Evolutionary conservation across 2,797 vertebrate genomes (phyloP), one percentile per base, ranked within the genome.

Genomic region (Notamacropus eugenii): DNA sequence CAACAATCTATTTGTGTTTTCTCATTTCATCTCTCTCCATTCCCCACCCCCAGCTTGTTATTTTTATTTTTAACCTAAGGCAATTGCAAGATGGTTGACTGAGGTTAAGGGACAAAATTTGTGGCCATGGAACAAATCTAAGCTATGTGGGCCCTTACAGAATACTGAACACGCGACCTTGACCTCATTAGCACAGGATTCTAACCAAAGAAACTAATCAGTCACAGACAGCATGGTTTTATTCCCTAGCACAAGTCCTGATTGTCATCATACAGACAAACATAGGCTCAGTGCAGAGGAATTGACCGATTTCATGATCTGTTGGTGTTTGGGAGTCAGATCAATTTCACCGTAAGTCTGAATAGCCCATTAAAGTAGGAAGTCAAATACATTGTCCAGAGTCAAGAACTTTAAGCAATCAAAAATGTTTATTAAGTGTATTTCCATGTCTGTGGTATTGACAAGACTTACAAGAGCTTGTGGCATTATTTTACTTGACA

Each of bases 1-100:
- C 50, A 67, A 55, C 19, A 57, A 94, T 62, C 50, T 87, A 29
- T 95, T 95, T 92, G 54, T 92, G 90, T 95, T 94, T 95, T 92
- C 62, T 94, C 54, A 93, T 54, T n/a, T 40, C 67, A 90, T 74
- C 28, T 4, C 55, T 5, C n/a, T n/a, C 67, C n/a, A 40, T 74
- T 74, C n/a, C n/a, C 14, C 14, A 74, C 5, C n/a, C 59, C 62
- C 6, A 24, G n/a, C n/a, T 82, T 40, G 67, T 82, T 82, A 82
- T 40, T 82, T 74, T 82, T 40, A 59, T 1, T 0, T 55, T 90
- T 94, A 90, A 92, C 56, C 34, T 87, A 58, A 92, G 27, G 50
- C 52, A 91, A 91, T 94, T 93, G 93, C 52, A 91, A 19, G 24
- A 29, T 91, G 50, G 92, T 12, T 93, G 91, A 90, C 90, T 96